A percentile compares a stretch with the other conserved stretches of the same genome.
phyloP scores from a whole-genome alignment of 2,797 vertebrate species.

The Sebastes itinus region DNA sequence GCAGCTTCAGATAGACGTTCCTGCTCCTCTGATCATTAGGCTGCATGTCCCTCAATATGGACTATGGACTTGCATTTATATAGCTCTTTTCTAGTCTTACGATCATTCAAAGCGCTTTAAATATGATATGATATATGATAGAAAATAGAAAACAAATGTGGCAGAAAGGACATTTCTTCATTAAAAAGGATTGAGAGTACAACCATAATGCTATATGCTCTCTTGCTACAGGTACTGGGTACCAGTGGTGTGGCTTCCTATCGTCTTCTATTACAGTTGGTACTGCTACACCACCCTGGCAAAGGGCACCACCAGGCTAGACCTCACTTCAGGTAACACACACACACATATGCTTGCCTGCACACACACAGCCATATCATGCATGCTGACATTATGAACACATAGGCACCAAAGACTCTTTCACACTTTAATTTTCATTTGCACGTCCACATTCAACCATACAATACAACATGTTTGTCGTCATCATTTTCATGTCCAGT shows the following conservation, averaged over 20 bases:
- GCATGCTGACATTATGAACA: background rate
- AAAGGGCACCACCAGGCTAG: conserved; percentile 84
- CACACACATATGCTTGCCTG: background rate
- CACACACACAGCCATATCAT: background rate
- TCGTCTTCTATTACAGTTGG: conserved; percentile 90
- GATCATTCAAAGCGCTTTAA: no score
- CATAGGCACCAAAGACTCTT: background rate
- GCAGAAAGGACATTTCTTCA: background rate
- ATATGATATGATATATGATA: background rate
- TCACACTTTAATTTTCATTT: background rate
- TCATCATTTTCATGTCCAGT: background rate
- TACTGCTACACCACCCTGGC: conserved; percentile 87
- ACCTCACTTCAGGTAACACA: conserved; percentile 87
- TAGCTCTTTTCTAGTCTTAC: no score
- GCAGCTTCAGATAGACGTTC: background rate
- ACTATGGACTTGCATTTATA: no score
- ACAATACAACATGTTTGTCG: background rate
- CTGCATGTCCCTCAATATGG: no score
- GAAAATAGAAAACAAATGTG: background rate
- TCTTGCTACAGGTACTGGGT: conserved; percentile 89
- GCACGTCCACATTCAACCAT: background rate
- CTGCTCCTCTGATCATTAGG: background rate
- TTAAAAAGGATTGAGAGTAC: background rate
- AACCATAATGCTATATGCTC: background rate
- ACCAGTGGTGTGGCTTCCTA: conserved; percentile 90